These are phyloP conservation scores for Antennarius maculatus DNA, from an alignment of 2,797 vertebrate species.

Conservation along the genomic window DNA sequence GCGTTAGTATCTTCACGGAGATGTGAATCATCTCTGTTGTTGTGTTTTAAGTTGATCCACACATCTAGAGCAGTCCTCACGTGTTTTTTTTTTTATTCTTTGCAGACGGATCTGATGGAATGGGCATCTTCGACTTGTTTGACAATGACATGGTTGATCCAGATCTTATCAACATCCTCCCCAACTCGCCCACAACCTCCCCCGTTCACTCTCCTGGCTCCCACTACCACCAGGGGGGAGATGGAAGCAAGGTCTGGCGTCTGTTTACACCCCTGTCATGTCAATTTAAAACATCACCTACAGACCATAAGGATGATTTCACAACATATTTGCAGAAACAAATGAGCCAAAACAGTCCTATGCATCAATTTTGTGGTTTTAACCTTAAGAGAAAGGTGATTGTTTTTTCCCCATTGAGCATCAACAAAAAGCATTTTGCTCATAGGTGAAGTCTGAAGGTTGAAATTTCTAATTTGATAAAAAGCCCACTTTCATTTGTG, in stretches of 20 bases:
- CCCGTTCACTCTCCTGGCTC: conserved; percentile 95
- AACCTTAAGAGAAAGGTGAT: background rate
- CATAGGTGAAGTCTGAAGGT: background rate
- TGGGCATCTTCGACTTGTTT: conserved; percentile 94
- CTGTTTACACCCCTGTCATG: no score
- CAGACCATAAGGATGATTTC: background rate
- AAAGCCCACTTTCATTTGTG: background rate
- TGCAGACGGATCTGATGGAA: conserved; percentile 93
- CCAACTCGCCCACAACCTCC: conserved; percentile 93
- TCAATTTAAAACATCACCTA: background rate
- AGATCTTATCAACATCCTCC: conserved; percentile 97
- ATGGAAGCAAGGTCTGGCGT: conserved; percentile 91
- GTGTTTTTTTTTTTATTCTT: background rate
- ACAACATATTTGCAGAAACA: background rate
- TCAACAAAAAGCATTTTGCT: no score
- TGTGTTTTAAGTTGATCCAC: background rate
- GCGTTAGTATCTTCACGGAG: background rate
- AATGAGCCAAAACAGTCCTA: background rate
- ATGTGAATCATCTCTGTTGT: background rate
- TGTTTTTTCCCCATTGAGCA: background rate
- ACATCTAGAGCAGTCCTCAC: background rate
- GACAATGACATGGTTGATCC: conserved; percentile 94
- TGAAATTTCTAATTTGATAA: background rate
- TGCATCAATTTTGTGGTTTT: background rate
- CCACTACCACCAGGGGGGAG: conserved; percentile 94